Conservation (phyloP, 2,797 vertebrate species). For the Semotilus atromaculatus region DNA sequence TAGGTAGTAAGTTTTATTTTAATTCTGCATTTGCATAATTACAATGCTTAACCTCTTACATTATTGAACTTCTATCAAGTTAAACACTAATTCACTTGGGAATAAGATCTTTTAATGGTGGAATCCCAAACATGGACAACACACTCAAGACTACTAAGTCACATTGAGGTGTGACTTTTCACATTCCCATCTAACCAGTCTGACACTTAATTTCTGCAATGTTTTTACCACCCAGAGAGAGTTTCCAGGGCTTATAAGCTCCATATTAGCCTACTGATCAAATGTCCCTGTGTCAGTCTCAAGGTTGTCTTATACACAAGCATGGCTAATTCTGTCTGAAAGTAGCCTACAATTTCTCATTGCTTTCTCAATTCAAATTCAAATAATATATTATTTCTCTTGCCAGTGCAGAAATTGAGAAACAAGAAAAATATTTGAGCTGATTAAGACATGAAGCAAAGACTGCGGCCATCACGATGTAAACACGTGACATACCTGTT, state of each 20-base stretch:
- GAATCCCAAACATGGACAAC: conserved; percentile 5
- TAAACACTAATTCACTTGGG: not conserved
- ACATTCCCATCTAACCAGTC: conserved; percentile 29
- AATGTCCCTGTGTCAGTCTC: not conserved
- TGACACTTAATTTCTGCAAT: not conserved
- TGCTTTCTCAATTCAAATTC: not conserved
- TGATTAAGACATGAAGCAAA: no score
- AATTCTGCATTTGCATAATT: not conserved
- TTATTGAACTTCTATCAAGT: not conserved
- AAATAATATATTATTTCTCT: not conserved
- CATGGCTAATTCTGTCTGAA: not conserved
- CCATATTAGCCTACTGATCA: not conserved
- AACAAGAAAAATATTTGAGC: no score
- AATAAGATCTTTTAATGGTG: not conserved
- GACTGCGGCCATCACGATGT: not conserved
- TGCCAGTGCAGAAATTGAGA: no score
- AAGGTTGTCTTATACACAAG: not conserved
- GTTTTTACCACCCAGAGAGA: conserved; percentile 20
- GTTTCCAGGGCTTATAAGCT: conserved; percentile 12
- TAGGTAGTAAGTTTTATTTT: not conserved
- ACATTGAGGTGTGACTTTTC: not conserved
- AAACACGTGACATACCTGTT: not conserved
- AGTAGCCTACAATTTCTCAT: not conserved
- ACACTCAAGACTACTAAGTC: not conserved
- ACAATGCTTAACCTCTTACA: no score